A percentile compares a stretch with the other conserved stretches of the same genome.
Evolutionary conservation across 2,888 invertebrate genomes (phyloP).

Genomic region (Sphinx pinastri): DNA sequence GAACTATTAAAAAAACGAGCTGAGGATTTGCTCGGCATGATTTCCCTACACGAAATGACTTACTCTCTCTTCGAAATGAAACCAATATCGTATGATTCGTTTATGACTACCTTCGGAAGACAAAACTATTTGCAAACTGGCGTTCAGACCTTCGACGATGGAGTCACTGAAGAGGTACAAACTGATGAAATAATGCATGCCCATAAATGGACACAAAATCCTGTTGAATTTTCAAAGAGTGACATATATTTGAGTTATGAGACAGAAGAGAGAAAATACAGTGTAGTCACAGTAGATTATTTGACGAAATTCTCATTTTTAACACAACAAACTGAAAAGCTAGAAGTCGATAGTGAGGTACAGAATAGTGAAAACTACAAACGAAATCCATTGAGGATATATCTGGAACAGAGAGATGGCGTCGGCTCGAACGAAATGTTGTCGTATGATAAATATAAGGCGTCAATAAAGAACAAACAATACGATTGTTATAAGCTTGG

Average conservation of each 20-base stretch:
- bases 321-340: conserved; percentile 40
- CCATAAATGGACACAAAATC: conserved; percentile 75
- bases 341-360: conserved; percentile 39
- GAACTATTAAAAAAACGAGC: conserved; percentile 66
- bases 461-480: conserved; percentile 60
- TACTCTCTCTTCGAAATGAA: conserved; percentile 76
- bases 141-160: conserved; percentile 76
- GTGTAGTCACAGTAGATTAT: conserved; percentile 55
- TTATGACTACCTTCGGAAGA: conserved; percentile 74
- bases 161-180: conserved; percentile 67
- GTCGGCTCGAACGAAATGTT: conserved; percentile 63
- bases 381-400: conserved; percentile 64
- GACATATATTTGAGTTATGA: conserved; percentile 51
- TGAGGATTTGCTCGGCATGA: conserved; percentile 69
- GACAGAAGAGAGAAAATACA: conserved; percentile 43
- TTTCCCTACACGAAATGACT: conserved; percentile 75
- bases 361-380: conserved; percentile 56
- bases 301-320: conserved; percentile 60
- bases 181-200: conserved; percentile 62
- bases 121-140: conserved; percentile 70
- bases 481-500: conserved; percentile 55
- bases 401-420: conserved; percentile 76
- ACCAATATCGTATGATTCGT: conserved; percentile 77
- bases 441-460: conserved; percentile 62
- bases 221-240: conserved; percentile 68